Conservation (phyloP, 2,113 vertebrate genomes). For the Agelaius phoeniceus region DNA sequence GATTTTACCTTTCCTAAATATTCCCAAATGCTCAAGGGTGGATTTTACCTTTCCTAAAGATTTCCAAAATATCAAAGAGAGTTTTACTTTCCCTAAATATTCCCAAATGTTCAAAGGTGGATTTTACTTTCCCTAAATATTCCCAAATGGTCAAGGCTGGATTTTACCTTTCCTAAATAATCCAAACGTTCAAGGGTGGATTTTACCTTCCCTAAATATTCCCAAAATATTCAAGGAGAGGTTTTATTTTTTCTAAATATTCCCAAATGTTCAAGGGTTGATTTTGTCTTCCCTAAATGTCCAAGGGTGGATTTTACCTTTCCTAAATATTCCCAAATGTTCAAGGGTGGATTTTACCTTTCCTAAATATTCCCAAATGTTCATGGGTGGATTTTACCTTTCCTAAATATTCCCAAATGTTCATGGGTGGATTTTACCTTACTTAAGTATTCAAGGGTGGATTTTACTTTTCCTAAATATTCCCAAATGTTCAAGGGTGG, state of each 20-base stretch:
- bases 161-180: too few relatives aligned
- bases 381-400: neutral
- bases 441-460: neutral
- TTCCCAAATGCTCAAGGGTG: fast-evolving
- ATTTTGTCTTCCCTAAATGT: neutral
- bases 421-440: fast-evolving
- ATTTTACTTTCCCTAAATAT: neutral
- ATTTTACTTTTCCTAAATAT: neutral
- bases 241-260: too few relatives aligned
- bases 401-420: neutral
- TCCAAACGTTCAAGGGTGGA: too few relatives aligned
- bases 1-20: too few relatives aligned
- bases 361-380: neutral
- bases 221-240: too few relatives aligned
- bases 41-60: neutral
- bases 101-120: neutral
- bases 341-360: neutral
- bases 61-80: fast-evolving
- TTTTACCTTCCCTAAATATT: neutral
- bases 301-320: neutral
- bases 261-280: neutral
- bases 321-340: neutral
- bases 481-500: neutral
- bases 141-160: too few relatives aligned
- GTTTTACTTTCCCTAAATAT: neutral